Base-by-base conservation (phyloP, 2,888 invertebrate species). In the Cataglyphis albicans region DNA sequence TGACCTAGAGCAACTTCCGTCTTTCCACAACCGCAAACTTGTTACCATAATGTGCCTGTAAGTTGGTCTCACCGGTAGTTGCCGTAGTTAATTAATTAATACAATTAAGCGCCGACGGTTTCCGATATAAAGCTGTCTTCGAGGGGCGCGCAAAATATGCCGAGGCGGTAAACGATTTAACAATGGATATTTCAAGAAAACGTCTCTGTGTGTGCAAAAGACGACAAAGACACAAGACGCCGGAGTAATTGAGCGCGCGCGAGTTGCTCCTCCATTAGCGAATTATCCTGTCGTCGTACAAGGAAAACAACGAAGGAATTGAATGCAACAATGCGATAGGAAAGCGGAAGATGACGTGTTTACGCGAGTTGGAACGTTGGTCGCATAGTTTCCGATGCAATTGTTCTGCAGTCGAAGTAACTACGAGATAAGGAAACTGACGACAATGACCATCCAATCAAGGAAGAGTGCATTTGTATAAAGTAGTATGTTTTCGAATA, bases 1-100 rank as follows among this genome's bases (percentile, higher is more conserved):
- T 80, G 78, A 80, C 78, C 78, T 80, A 80, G 72, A 80, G 78
- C 78, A 80, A 80, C 78, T 80, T 80, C 78, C 78, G 78, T 78
- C 78, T 78, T 70, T 78, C 78, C 78, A 35, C 78, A 61, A 80
- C 72, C 78, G 72, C 78, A 80, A 80, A 80, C 78, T 80, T 80
- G 78, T 80, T 80, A 80, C 78, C 72, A 59, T 80, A 80, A 80
- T 80, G 78, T 80, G 72, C 59, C 78, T 61, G 78, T 80, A 80
- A 80, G 72, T 80, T 59, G 78, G 78, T 80, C 72, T 80, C 78
- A 61, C 59, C 35, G 44, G 59, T n/a, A 59, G 78, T 44, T 59
- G 21, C 59, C 72, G 78, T 61, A 80, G 78, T 80, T 80, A 80
- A 80, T 80, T 80, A 80, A 80, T 80, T 80, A 80, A 78, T 70